These are phyloP conservation scores for Tragelaphus scriptus DNA, from an alignment of 2,113 vertebrate genomes.

Conservation along the genomic window DNA sequence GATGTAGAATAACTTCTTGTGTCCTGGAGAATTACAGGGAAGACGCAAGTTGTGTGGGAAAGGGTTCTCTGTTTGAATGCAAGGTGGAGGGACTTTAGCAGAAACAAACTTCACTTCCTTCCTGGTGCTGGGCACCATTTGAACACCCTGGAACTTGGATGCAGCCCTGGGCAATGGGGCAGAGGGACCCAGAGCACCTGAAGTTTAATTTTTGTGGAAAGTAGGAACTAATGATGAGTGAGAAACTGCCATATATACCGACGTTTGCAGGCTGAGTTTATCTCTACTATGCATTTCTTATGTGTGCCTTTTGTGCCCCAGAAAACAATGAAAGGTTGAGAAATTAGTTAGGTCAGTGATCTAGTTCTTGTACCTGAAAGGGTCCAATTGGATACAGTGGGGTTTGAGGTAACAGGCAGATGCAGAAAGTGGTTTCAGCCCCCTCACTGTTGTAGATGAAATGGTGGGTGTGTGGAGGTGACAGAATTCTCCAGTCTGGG, in stretches of 20 bases:
- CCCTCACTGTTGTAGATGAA: background rate
- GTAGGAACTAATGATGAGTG: background rate
- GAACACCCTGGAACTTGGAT: background rate
- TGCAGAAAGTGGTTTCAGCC: background rate
- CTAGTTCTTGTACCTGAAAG: background rate
- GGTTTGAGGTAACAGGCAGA: background rate
- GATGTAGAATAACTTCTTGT: background rate
- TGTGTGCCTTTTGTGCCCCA: background rate
- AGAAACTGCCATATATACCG: background rate
- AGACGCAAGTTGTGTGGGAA: background rate
- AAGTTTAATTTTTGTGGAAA: background rate
- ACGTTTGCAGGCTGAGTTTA: background rate
- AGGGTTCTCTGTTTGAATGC: background rate
- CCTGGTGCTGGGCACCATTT: background rate
- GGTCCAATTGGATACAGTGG: background rate
- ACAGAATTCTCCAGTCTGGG: background rate
- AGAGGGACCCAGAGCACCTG: background rate
- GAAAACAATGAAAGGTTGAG: background rate
- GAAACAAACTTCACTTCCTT: background rate
- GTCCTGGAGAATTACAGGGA: background rate
- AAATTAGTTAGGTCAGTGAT: background rate
- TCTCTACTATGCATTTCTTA: background rate
- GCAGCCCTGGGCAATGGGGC: background rate
- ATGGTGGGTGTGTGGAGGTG: background rate
- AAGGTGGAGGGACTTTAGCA: background rate